phyloP scores from a whole-genome alignment of 2,797 vertebrate genomes.

The Anguilla pacifica region DNA sequence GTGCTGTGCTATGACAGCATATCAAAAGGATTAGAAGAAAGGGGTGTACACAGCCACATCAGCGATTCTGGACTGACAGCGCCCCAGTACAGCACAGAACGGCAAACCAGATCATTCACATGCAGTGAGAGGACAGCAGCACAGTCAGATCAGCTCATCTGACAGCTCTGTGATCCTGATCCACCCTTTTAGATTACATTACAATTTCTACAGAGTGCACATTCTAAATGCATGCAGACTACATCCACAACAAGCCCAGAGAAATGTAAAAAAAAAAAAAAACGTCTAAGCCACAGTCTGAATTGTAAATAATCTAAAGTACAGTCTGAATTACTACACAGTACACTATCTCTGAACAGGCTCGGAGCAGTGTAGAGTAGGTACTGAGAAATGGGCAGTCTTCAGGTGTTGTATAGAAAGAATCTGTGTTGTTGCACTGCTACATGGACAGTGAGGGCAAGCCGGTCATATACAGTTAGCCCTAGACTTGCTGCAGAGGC shows the following conservation, averaged over 20 bases:
- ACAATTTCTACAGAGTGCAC: neutral
- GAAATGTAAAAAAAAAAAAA: too few relatives aligned
- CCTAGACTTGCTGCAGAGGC: neutral
- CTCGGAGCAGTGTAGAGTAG: too few relatives aligned
- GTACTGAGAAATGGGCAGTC: too few relatives aligned
- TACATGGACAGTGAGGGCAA: neutral
- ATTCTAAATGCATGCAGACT: too few relatives aligned
- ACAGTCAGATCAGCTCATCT: neutral
- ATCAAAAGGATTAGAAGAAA: neutral
- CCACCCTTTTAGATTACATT: neutral
- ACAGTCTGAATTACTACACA: too few relatives aligned
- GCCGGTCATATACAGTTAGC: neutral
- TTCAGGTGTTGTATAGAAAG: too few relatives aligned
- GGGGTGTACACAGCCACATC: neutral
- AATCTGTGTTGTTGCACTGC: too few relatives aligned
- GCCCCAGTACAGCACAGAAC: neutral
- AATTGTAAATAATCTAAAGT: too few relatives aligned
- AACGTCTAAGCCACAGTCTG: too few relatives aligned
- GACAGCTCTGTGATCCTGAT: neutral
- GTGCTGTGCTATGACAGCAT: neutral
- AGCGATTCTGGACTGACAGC: neutral
- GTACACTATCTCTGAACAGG: too few relatives aligned
- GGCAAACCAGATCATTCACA: neutral
- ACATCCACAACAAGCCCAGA: too few relatives aligned
- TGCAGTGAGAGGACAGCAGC: neutral